A percentile compares a stretch with the other conserved stretches of the same genome.
phyloP scores from a whole-genome alignment of 2,113 vertebrate species.

The Eonycteris spelaea region DNA sequence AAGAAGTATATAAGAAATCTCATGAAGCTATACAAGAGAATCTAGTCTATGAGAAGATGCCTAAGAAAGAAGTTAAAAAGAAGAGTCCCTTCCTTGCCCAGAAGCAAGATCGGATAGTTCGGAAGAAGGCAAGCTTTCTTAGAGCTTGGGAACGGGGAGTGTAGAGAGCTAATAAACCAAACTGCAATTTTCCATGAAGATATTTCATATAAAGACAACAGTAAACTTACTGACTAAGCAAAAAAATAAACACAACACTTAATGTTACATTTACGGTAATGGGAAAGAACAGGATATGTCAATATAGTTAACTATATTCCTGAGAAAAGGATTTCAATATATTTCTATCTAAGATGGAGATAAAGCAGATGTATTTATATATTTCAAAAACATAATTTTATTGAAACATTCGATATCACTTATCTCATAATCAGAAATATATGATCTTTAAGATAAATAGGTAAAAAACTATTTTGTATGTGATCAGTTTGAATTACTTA shows the following conservation, averaged over 20 bases:
- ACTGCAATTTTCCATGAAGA: too few relatives aligned
- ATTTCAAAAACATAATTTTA: not conserved
- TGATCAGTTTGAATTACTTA: not conserved
- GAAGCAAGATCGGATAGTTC: too few relatives aligned
- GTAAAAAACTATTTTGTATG: not conserved
- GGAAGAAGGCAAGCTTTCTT: too few relatives aligned
- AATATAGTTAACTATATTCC: not conserved
- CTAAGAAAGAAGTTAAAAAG: too few relatives aligned
- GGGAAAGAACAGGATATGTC: not conserved
- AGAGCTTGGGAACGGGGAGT: too few relatives aligned
- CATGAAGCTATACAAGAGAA: too few relatives aligned
- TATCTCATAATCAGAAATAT: conserved; percentile 29
- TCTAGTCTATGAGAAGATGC: too few relatives aligned
- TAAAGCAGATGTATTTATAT: conserved; percentile 67
- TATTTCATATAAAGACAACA: too few relatives aligned
- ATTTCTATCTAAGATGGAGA: conserved; percentile 76
- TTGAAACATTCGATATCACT: not conserved
- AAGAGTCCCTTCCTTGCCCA: too few relatives aligned
- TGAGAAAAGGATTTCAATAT: not conserved
- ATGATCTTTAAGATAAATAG: not conserved
- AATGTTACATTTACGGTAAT: not conserved
- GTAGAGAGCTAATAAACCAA: too few relatives aligned
- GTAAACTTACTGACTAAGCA: too few relatives aligned
- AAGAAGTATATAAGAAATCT: too few relatives aligned
- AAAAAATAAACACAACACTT: not conserved